Conservation (phyloP, 2,888 invertebrate genomes). For the Metellina segmentata region DNA sequence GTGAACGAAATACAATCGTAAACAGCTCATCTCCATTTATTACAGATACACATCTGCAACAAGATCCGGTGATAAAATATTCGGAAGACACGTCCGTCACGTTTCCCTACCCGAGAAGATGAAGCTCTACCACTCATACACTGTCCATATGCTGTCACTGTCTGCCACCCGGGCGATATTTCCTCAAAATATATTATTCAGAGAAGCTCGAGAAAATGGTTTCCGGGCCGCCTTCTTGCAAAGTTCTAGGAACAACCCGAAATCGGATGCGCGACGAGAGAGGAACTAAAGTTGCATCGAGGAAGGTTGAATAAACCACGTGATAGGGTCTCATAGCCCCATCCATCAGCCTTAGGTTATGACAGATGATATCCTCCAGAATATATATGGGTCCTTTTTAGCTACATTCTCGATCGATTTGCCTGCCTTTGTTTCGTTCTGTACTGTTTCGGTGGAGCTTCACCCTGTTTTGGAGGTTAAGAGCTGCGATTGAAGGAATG, state of each 20-base stretch:
- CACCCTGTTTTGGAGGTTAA: too few relatives aligned
- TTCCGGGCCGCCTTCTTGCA: too few relatives aligned
- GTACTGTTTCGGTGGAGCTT: background rate
- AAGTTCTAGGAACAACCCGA: background rate
- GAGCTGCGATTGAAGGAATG: too few relatives aligned
- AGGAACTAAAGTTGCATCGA: background rate
- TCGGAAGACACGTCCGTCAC: background rate
- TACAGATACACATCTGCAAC: background rate
- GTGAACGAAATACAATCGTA: too few relatives aligned
- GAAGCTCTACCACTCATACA: background rate
- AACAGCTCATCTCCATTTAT: background rate
- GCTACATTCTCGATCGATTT: constrained; percentile 11
- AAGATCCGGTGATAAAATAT: background rate
- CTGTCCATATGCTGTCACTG: background rate
- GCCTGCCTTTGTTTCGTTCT: constrained; percentile 12
- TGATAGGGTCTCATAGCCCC: constrained; percentile 27
- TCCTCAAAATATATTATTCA: constrained; percentile 60
- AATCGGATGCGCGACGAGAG: constrained; percentile 12
- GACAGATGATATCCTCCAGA: constrained; percentile 47
- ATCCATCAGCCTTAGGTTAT: constrained; percentile 52
- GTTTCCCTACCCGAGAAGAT: background rate
- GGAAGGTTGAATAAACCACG: constrained; percentile 33
- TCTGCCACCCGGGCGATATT: background rate
- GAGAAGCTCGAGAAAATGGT: background rate
- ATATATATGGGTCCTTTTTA: background rate